Percentiles rank a stretch among this genome's conserved stretches.
Conservation (phyloP, 2,888 invertebrate genomes). For the Drosophila subquinaria region DNA sequence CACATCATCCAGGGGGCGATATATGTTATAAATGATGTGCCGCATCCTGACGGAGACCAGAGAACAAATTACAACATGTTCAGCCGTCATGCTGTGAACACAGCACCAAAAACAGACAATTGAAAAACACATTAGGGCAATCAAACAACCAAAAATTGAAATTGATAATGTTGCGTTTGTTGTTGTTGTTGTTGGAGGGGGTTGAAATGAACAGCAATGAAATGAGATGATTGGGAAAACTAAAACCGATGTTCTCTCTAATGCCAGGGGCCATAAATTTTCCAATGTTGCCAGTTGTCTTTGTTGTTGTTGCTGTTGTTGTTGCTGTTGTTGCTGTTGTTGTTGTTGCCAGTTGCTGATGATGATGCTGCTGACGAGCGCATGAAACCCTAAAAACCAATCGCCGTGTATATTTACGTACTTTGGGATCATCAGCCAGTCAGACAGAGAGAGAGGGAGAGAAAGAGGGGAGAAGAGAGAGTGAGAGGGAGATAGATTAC, state of each 20-base stretch:
- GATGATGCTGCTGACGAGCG: constrained; percentile 31
- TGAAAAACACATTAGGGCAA: constrained; percentile 80
- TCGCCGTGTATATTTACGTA: constrained; percentile 49
- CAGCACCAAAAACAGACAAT: constrained; percentile 51
- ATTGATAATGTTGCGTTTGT: constrained; percentile 72
- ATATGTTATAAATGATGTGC: constrained; percentile 74
- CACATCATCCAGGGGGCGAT: constrained; percentile 24
- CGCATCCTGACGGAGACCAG: constrained; percentile 56
- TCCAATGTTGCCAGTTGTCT: constrained; percentile 52
- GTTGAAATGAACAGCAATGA: not conserved
- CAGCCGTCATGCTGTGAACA: constrained; percentile 53
- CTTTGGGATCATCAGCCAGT: constrained; percentile 64
- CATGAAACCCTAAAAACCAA: constrained; percentile 73
- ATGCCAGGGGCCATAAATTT: constrained; percentile 76
- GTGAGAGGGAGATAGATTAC: constrained; percentile 45
- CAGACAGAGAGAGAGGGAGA: constrained; percentile 21
- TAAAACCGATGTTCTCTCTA: constrained; percentile 75
- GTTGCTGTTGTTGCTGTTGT: constrained; percentile 40
- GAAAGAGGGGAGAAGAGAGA: not conserved
- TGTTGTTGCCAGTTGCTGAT: constrained; percentile 14
- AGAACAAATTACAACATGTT: constrained; percentile 77
- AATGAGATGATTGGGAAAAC: constrained; percentile 37
- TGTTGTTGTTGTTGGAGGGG: not conserved
- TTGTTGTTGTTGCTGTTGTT: not conserved
- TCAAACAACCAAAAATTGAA: constrained; percentile 79